Conservation (phyloP, 2,113 vertebrate genomes). For the Scytalopus superciliaris region DNA sequence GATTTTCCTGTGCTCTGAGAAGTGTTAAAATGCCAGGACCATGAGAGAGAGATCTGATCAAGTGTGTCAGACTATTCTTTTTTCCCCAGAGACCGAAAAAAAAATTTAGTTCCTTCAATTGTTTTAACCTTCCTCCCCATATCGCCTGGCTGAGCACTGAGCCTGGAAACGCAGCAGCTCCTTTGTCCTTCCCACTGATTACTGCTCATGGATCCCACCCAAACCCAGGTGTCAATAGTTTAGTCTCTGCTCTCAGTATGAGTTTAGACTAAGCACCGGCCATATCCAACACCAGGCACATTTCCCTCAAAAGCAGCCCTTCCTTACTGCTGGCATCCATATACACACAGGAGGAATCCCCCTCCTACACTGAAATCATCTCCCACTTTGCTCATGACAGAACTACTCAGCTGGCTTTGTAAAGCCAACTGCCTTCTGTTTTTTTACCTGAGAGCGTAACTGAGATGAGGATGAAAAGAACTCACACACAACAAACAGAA, state of each 20-base stretch:
- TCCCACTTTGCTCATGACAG: neutral
- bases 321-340: neutral
- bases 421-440: neutral
- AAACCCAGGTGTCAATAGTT: neutral
- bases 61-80: neutral
- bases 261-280: neutral
- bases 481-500: accelerated
- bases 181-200: neutral
- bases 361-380: neutral
- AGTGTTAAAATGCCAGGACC: neutral
- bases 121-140: neutral
- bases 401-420: neutral
- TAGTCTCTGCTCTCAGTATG: neutral
- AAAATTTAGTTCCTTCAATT: neutral
- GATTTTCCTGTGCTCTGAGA: neutral
- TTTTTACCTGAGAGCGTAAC: neutral
- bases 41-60: neutral
- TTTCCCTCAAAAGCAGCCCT: neutral
- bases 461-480: neutral
- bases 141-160: neutral
- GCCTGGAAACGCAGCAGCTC: neutral
- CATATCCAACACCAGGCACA: neutral
- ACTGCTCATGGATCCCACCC: neutral
- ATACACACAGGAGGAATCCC: neutral
- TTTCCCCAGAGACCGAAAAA: neutral